Conservation (phyloP, 2,797 vertebrate genomes). For the Antrozous pallidus region DNA sequence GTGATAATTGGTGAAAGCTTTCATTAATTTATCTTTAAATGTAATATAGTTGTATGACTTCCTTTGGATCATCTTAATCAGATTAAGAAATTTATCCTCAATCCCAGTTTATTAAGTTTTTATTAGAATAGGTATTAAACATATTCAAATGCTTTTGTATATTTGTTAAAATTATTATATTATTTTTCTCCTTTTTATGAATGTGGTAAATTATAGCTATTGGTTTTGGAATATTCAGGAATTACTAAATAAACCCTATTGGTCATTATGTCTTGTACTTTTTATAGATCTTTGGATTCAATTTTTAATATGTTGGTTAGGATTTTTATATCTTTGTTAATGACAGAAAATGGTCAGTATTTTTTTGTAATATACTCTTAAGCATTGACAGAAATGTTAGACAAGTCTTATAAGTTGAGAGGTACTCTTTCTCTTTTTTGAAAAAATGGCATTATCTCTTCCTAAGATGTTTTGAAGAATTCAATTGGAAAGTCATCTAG, state of each 20-base stretch:
- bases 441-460: constrained; percentile 11
- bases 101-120: neutral
- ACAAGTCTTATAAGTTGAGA: neutral
- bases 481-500: neutral
- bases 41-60: neutral
- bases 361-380: neutral
- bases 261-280: neutral
- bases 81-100: neutral
- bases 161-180: neutral
- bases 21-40: constrained; percentile 3
- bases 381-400: neutral
- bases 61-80: neutral
- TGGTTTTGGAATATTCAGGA: neutral
- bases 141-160: neutral
- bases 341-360: neutral
- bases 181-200: neutral
- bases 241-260: neutral
- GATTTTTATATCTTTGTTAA: neutral
- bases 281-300: neutral
- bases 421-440: neutral
- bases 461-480: neutral
- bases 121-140: neutral
- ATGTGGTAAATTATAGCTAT: neutral
- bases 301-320: constrained; percentile 11
- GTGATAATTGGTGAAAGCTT: neutral